Percentiles rank a stretch among this genome's conserved stretches.
Conservation (phyloP, 92 coral and sea anemone genomes). For the Bergia puertoricense region DNA sequence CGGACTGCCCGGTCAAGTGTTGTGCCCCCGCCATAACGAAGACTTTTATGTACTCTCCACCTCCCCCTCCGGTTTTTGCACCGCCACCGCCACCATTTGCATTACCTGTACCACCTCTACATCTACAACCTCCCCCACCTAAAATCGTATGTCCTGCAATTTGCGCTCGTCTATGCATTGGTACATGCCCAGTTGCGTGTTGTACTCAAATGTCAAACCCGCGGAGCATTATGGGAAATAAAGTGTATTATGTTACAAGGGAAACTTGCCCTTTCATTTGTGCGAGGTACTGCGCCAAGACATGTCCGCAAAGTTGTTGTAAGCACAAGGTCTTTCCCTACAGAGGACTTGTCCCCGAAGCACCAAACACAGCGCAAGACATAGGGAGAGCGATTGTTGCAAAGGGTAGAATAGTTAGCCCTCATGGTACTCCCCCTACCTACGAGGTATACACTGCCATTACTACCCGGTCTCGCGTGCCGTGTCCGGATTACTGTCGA, state of each 20-base stretch:
- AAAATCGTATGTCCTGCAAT: constrained; percentile 41
- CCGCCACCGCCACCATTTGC: constrained; percentile 15
- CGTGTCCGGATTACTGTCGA: constrained; percentile 42
- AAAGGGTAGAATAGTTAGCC: background rate
- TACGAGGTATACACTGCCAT: background rate
- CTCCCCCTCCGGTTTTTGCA: background rate
- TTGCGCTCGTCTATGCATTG: constrained; percentile 56
- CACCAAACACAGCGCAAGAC: background rate
- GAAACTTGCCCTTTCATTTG: constrained; percentile 44
- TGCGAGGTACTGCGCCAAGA: constrained; percentile 23
- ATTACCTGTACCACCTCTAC: background rate
- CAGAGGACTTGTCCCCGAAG: constrained; percentile 2
- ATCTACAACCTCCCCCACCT: background rate
- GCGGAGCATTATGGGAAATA: background rate
- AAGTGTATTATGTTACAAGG: constrained; percentile 13
- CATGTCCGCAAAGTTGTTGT: constrained; percentile 52
- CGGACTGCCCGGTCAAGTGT: constrained; percentile 76
- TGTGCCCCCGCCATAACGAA: constrained; percentile 39
- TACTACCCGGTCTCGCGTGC: constrained; percentile 18
- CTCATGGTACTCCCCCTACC: background rate
- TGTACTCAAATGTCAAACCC: constrained; percentile 37
- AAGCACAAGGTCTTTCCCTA: background rate
- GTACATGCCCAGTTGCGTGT: constrained; percentile 66
- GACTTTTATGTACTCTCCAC: background rate
- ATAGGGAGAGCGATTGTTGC: background rate